Conservation (phyloP, 2,888 invertebrate species). For the Chrysolina oricalcia region DNA sequence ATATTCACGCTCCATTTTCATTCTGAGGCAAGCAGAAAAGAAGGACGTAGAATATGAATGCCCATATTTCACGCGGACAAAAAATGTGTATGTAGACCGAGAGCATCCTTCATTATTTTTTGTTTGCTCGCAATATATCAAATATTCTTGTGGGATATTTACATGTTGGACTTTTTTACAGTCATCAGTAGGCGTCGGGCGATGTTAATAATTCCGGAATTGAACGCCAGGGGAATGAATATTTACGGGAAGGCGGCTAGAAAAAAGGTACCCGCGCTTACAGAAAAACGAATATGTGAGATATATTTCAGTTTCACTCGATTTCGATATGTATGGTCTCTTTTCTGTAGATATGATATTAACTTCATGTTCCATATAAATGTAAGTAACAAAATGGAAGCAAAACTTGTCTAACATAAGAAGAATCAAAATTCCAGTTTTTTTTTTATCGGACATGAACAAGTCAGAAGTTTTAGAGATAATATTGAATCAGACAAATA, state of each 20-base stretch:
- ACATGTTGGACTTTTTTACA: slow-evolving; percentile 12
- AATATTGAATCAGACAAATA: too few species aligned
- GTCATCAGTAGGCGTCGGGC: not conserved
- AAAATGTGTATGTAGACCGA: not conserved
- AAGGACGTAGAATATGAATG: slow-evolving; percentile 11
- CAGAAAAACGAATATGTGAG: too few species aligned
- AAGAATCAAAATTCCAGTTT: too few species aligned
- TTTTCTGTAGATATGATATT: too few species aligned
- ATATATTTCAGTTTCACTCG: too few species aligned
- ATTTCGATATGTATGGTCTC: too few species aligned
- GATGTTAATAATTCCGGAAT: not conserved
- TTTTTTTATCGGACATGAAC: too few species aligned
- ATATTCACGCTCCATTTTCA: slow-evolving; percentile 41
- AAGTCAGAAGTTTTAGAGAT: too few species aligned
- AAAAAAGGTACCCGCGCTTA: too few species aligned
- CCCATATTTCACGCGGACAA: not conserved
- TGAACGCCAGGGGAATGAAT: not conserved
- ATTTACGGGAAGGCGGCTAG: not conserved
- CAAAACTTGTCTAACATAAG: too few species aligned
- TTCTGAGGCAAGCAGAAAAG: slow-evolving; percentile 7
- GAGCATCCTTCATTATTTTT: slow-evolving; percentile 3
- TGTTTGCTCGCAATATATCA: slow-evolving; percentile 18
- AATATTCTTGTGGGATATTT: not conserved
- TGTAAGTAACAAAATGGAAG: too few species aligned
- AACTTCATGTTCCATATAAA: too few species aligned